Evolutionary conservation across 2,113 vertebrate genomes (phyloP).

Genomic region (Corvus moneduloides): DNA sequence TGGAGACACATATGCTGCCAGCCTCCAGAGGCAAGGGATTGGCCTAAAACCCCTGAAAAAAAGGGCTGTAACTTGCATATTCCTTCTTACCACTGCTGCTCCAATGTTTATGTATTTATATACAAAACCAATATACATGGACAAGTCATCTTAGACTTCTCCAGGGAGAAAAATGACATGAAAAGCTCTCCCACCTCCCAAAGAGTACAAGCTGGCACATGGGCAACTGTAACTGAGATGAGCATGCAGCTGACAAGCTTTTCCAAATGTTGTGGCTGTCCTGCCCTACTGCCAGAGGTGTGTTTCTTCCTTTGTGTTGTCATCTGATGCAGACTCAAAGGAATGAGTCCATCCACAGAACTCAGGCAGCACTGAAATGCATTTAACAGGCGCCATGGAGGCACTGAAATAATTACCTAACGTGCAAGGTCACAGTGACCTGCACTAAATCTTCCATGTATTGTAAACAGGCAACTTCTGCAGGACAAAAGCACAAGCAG

Average conservation of each 20-base stretch:
- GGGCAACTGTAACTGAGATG: not conserved
- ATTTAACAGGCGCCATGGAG: not conserved
- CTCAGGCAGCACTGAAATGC: not conserved
- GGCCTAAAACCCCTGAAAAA: not conserved
- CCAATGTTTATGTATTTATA: not conserved
- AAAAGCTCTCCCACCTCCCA: not conserved
- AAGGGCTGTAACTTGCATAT: not conserved
- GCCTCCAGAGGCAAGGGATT: not conserved
- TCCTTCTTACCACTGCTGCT: not conserved
- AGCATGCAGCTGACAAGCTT: not conserved
- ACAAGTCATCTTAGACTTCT: not conserved
- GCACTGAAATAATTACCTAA: slow-evolving; percentile 4
- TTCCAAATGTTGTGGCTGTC: not conserved
- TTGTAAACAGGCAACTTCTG: slow-evolving; percentile 21
- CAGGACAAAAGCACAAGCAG: not conserved
- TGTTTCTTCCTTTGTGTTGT: not conserved
- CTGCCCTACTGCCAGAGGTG: not conserved
- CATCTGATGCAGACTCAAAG: not conserved
- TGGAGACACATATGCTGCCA: not conserved
- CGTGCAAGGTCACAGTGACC: slow-evolving; percentile 9
- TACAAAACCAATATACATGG: not conserved
- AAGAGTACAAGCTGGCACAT: not conserved
- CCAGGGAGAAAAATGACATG: not conserved
- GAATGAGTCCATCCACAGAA: not conserved
- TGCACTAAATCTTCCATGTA: not conserved